Conservation (phyloP, 2,113 vertebrate species). For the Mohoua ochrocephala region DNA sequence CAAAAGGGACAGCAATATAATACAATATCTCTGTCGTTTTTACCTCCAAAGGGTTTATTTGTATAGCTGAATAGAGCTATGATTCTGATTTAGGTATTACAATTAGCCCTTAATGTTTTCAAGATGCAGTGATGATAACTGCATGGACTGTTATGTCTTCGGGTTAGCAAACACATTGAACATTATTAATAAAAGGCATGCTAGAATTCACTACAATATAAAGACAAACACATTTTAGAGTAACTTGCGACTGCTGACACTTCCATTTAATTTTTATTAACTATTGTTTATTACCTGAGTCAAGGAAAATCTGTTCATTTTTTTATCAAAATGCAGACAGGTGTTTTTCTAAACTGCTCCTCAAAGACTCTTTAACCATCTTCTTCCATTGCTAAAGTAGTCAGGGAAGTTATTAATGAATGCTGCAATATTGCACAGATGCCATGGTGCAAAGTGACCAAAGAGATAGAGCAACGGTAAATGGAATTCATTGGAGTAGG, state of each 20-base stretch:
- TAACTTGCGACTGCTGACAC: not conserved
- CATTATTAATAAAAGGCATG: not conserved
- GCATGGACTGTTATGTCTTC: not conserved
- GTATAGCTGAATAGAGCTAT: not conserved
- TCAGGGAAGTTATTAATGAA: slow-evolving; percentile 38
- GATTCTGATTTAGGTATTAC: not conserved
- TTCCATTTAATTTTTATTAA: slow-evolving; percentile 48
- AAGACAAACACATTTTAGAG: not conserved
- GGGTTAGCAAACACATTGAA: not conserved
- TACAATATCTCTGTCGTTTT: not conserved
- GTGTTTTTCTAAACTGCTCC: not conserved
- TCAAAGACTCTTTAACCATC: not conserved
- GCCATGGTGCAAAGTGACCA: slow-evolving; percentile 46
- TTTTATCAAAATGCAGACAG: slow-evolving; percentile 7
- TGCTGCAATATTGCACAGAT: not conserved
- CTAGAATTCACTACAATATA: not conserved
- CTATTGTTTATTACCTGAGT: slow-evolving; percentile 8
- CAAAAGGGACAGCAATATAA: not conserved
- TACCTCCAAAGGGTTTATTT: not conserved
- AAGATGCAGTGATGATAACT: not conserved
- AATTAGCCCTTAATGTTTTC: not conserved
- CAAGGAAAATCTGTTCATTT: slow-evolving; percentile 16
- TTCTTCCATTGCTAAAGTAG: not conserved
- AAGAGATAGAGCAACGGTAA: not conserved
- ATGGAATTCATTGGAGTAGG: not conserved